These are phyloP conservation scores for Neocloeon triangulifer DNA, from an alignment of 1,140 invertebrate species.

Conservation along the genomic window DNA sequence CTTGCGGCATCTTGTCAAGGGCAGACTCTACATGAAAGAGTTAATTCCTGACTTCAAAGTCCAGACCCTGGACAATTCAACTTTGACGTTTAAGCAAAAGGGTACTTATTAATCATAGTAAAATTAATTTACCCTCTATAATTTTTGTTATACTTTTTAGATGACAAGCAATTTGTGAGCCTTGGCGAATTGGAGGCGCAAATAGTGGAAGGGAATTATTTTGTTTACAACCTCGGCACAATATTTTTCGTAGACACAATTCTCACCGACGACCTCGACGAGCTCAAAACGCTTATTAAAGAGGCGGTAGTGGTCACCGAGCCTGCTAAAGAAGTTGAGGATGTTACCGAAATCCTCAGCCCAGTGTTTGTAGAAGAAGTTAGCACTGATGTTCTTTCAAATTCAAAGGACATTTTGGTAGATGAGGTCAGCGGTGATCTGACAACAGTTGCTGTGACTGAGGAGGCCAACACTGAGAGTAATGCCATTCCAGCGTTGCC, in stretches of 20 bases:
- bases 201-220: slow-evolving; percentile 30
- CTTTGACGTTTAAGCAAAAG: slow-evolving; percentile 23
- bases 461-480: too few species aligned
- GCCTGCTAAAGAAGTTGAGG: too few species aligned
- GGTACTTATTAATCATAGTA: slow-evolving; percentile 14
- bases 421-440: slow-evolving; percentile 5
- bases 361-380: too few species aligned
- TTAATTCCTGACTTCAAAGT: slow-evolving; percentile 24
- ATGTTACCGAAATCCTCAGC: too few species aligned
- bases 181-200: slow-evolving; percentile 17
- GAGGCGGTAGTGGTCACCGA: too few species aligned
- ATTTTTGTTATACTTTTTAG: neutral
- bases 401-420: too few species aligned
- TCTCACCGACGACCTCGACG: too few species aligned
- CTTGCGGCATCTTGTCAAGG: slow-evolving; percentile 34
- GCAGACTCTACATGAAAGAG: slow-evolving; percentile 30
- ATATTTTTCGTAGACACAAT: slow-evolving; percentile 34
- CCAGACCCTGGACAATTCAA: slow-evolving; percentile 25
- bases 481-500: too few species aligned
- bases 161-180: slow-evolving; percentile 8
- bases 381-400: too few species aligned
- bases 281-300: too few species aligned
- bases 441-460: neutral
- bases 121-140: neutral
- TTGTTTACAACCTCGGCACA: slow-evolving; percentile 33